Evolutionary conservation across 2,888 invertebrate species (phyloP).

Genomic region (Antheraea assamensis): DNA sequence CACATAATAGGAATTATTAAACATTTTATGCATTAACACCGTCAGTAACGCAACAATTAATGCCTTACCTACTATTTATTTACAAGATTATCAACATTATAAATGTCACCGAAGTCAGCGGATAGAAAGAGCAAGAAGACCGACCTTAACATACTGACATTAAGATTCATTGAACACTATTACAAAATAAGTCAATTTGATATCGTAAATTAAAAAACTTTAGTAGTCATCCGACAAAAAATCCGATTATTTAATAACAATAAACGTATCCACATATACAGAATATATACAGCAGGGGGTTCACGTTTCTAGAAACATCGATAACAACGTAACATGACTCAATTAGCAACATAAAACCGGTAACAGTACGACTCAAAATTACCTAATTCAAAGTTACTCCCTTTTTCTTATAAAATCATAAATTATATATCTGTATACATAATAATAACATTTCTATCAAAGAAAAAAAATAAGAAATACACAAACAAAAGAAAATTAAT

Average conservation of each 20-base stretch:
- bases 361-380: not conserved
- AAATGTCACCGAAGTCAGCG: slow-evolving; percentile 32
- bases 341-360: not conserved
- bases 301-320: not conserved
- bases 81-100: not conserved
- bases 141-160: slow-evolving; percentile 43
- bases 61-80: not conserved
- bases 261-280: not conserved
- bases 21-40: not conserved
- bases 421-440: not conserved
- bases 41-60: not conserved
- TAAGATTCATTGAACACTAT: slow-evolving; percentile 22
- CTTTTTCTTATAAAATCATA: not conserved
- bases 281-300: not conserved
- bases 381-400: not conserved
- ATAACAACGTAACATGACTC: not conserved
- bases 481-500: not conserved
- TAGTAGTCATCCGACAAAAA: not conserved
- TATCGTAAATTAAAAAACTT: not conserved
- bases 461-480: not conserved
- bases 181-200: slow-evolving; percentile 13
- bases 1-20: not conserved
- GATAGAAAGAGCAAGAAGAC: slow-evolving; percentile 36
- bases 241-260: not conserved
- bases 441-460: not conserved